Percentiles rank a stretch among this genome's conserved stretches.
Evolutionary conservation across 2,888 invertebrate genomes (phyloP).

Genomic region (Harpalus rubripes): DNA sequence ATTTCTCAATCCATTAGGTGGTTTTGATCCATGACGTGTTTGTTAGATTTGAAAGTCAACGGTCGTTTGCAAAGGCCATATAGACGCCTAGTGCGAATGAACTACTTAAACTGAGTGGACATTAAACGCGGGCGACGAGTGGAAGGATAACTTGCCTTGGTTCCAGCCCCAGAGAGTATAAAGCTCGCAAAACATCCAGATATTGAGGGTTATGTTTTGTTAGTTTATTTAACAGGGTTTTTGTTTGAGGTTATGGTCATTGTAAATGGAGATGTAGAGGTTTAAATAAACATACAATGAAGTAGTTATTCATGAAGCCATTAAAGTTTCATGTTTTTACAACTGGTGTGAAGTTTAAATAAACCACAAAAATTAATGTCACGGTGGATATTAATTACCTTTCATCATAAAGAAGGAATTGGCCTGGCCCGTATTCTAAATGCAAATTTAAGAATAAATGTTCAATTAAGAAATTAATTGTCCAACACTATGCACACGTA

Average conservation of each 20-base stretch:
- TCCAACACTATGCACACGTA: no score
- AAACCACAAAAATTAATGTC: no score
- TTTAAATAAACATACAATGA: not conserved
- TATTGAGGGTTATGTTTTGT: not conserved
- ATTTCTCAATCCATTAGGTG: slow-evolving; percentile 6
- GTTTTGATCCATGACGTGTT: not conserved
- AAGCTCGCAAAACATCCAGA: not conserved
- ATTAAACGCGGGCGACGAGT: slow-evolving; percentile 1
- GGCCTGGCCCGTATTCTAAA: no score
- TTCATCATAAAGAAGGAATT: no score
- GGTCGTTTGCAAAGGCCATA: not conserved
- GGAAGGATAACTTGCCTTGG: not conserved
- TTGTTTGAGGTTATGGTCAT: not conserved
- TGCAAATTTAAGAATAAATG: no score
- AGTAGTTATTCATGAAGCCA: no score
- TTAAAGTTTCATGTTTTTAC: no score
- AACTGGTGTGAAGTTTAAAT: no score
- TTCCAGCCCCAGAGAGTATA: not conserved
- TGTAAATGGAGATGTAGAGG: not conserved
- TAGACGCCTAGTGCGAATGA: not conserved
- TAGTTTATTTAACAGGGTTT: not conserved
- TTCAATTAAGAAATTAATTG: no score
- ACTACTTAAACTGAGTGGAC: slow-evolving; percentile 45
- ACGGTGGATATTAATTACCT: no score
- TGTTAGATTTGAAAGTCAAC: not conserved